These are phyloP conservation scores for Plusia festucae DNA, from an alignment of 2,888 invertebrate genomes.

Conservation along the genomic window DNA sequence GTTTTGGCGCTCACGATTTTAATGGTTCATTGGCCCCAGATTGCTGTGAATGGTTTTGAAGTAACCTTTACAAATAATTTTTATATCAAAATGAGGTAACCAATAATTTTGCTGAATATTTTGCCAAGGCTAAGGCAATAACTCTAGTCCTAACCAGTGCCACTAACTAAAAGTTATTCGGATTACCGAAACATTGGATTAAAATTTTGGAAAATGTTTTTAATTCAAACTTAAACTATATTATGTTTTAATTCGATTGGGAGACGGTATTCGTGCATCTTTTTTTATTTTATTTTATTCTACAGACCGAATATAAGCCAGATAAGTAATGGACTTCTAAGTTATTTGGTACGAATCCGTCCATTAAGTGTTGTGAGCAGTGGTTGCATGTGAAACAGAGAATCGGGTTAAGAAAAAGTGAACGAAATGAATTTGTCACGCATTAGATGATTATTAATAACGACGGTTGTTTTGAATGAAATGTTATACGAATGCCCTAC, in stretches of 20 bases:
- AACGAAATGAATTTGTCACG: conserved; percentile 48
- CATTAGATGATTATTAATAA: conserved; percentile 31
- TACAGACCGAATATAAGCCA: neutral
- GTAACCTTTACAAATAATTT: conserved; percentile 27
- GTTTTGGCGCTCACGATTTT: conserved; percentile 45
- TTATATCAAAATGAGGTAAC: conserved; percentile 15
- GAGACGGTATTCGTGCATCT: too few species aligned
- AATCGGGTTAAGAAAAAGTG: conserved; percentile 51
- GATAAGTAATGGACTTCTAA: neutral
- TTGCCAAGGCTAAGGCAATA: conserved; percentile 9
- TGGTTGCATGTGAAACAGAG: conserved; percentile 50
- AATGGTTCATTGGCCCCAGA: conserved; percentile 50
- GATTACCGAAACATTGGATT: too few species aligned
- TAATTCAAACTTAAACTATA: too few species aligned
- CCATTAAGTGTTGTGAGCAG: conserved; percentile 32
- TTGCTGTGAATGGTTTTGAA: conserved; percentile 19
- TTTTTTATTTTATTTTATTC: too few species aligned
- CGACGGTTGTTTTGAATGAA: conserved; percentile 17
- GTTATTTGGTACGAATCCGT: neutral
- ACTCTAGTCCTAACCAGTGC: neutral
- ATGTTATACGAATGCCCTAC: conserved; percentile 22
- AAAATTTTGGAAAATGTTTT: too few species aligned
- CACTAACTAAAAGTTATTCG: too few species aligned
- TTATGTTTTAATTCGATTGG: too few species aligned
- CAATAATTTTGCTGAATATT: neutral